Evolutionary conservation across 2,888 invertebrate species (phyloP).

Genomic region (Plagodis dolabraria): DNA sequence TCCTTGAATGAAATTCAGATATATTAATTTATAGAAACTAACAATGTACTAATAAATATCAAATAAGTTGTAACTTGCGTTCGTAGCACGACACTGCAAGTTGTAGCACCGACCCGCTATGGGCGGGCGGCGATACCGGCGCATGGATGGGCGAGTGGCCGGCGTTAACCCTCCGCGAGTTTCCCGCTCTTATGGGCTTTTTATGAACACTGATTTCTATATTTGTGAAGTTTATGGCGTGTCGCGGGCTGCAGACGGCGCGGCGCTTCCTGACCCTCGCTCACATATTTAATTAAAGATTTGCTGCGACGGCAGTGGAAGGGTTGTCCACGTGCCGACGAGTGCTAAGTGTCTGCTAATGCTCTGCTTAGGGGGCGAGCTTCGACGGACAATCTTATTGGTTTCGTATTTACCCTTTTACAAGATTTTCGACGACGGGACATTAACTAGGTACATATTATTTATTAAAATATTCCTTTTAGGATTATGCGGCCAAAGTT

Average conservation of each 20-base stretch:
- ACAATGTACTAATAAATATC: too few relatives aligned
- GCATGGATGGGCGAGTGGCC: conserved; percentile 18
- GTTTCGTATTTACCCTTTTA: neutral
- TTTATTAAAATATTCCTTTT: too few relatives aligned
- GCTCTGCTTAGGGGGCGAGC: conserved; percentile 15
- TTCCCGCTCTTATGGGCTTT: conserved; percentile 47
- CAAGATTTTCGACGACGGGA: neutral
- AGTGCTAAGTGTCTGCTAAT: conserved; percentile 20
- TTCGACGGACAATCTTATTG: conserved; percentile 30
- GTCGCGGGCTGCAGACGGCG: conserved; percentile 24
- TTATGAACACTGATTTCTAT: conserved; percentile 62
- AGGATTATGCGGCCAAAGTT: too few relatives aligned
- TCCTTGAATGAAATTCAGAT: too few relatives aligned
- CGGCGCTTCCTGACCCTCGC: conserved; percentile 32
- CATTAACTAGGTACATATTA: neutral
- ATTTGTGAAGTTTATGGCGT: conserved; percentile 53
- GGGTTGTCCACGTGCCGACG: conserved; percentile 40
- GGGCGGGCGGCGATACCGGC: conserved; percentile 2
- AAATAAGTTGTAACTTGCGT: too few relatives aligned
- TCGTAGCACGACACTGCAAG: neutral
- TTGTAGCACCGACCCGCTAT: conserved; percentile 3
- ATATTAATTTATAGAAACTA: too few relatives aligned
- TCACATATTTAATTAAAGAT: conserved; percentile 55
- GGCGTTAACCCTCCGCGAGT: conserved; percentile 37
- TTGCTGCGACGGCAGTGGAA: conserved; percentile 32